phyloP scores from a whole-genome alignment of 2,888 invertebrate species.

The Scaptomyza tumidula region DNA sequence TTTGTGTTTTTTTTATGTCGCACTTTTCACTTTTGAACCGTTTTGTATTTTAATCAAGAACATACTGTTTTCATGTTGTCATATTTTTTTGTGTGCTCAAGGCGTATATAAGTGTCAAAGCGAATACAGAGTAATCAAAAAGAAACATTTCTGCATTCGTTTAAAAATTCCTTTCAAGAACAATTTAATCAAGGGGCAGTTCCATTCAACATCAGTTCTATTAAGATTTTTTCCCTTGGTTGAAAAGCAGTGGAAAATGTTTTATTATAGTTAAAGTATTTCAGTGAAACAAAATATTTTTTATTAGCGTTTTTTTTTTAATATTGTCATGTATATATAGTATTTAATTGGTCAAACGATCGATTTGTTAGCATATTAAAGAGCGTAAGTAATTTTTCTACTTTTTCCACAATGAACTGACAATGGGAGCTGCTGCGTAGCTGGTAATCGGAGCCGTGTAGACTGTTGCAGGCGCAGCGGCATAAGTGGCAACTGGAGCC shows the following conservation, averaged over 20 bases:
- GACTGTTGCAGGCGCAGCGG: conserved; percentile 28
- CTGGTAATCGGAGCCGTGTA: conserved; percentile 27
- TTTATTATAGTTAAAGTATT: not conserved
- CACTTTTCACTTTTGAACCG: not conserved
- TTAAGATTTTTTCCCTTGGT: not conserved
- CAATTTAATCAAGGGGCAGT: not conserved
- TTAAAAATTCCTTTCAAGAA: not conserved
- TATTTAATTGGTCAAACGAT: conserved; percentile 28
- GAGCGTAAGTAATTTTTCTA: conserved; percentile 1
- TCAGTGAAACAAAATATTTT: not conserved
- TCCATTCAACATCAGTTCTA: not conserved
- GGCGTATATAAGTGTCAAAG: not conserved
- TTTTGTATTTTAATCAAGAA: not conserved
- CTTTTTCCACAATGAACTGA: conserved; percentile 31
- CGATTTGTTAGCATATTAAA: too few relatives aligned
- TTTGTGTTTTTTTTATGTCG: not conserved
- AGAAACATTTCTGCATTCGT: not conserved
- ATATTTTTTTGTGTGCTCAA: not conserved
- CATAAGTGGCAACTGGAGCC: conserved; percentile 38
- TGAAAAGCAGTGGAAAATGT: not conserved
- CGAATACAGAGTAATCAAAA: too few relatives aligned
- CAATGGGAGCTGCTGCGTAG: conserved; percentile 24
- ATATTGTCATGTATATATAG: not conserved
- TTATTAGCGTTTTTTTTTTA: not conserved
- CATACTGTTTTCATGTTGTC: not conserved